Evolutionary conservation across 2,797 vertebrate genomes (phyloP), one percentile per base, ranked within the genome.

Genomic region (Ptychobarbus kaznakovi): DNA sequence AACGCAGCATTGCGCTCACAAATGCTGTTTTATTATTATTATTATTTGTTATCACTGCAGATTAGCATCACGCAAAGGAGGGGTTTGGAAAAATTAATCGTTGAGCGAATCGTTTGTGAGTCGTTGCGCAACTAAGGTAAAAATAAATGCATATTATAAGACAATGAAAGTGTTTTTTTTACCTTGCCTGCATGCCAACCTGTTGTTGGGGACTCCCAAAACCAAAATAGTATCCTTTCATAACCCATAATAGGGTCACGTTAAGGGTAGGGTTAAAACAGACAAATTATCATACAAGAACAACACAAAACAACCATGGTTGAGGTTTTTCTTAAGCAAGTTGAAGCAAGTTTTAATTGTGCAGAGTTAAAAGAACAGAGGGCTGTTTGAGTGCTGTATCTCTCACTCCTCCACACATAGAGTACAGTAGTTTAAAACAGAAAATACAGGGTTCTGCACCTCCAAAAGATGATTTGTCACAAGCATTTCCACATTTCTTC

Each of bases 331-430:
- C 86, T 92, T 92, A 92, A 94, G 94, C 93, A 92, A 92, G 92
- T 83, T 90, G 92, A 92, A 92, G 93, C 92, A 93, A 90, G 80
- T 93, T 95, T 96, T 95, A 95, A 93, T 95, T 91, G 92, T 94
- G 93, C 92, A 93, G 91, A 92, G 93, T 94, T 93, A 91, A 93
- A 91, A 91, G 92, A 93, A 94, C 92, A 93, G 87, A 84, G 91
- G 90, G 89, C 91, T 91, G 91, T 91, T 92, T 83, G 88, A 93
- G 91, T 91, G 92, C 89, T 87, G 92, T 91, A 88, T 91, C 89
- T 85, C 91, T 90, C 88, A 90, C 86, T 85, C 84, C 89, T 90
- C 88, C 90, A 88, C 89, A 91, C 91, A 44, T 88, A 86, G 56
- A 84, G 81, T 76, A 86, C 69, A 82, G 80, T 88, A 87, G 84